A percentile compares a stretch with the other conserved stretches of the same genome.
Evolutionary conservation across 2,113 vertebrate species (phyloP).

Genomic region (Rallus limicola): DNA sequence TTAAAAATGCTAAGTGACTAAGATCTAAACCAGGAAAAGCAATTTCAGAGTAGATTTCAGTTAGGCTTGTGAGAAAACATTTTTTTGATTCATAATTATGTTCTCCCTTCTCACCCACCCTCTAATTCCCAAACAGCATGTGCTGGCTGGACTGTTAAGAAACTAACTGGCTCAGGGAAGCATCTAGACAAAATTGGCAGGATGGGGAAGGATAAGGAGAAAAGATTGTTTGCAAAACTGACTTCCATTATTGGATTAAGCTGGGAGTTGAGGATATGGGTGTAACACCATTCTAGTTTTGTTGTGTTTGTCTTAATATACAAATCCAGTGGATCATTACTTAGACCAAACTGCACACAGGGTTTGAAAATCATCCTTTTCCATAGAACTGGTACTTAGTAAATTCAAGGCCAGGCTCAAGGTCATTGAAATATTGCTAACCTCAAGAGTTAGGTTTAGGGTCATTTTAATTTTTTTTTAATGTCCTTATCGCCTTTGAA

Average conservation of each 20-base stretch:
- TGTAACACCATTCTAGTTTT: background rate
- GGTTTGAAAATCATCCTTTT: background rate
- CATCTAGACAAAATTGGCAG: background rate
- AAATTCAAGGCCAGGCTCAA: conserved; percentile 37
- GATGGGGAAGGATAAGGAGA: background rate
- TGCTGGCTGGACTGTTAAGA: background rate
- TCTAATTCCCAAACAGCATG: background rate
- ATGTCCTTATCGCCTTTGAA: background rate
- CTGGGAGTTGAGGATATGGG: background rate
- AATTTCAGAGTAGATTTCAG: background rate
- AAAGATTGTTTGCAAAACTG: background rate
- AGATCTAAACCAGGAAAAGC: background rate
- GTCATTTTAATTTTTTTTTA: fast-evolving
- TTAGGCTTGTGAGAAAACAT: background rate
- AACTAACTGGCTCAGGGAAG: background rate
- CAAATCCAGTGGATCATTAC: background rate
- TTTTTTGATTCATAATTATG: background rate
- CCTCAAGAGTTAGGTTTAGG: background rate
- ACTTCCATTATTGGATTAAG: background rate
- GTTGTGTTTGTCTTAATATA: background rate
- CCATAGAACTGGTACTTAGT: background rate
- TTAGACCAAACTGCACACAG: background rate
- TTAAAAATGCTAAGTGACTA: background rate
- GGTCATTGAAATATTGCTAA: conserved; percentile 22
- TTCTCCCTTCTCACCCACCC: fast-evolving